These are phyloP conservation scores for Drosophila baimaii DNA, from an alignment of 1,140 invertebrate genomes.

Conservation along the genomic window DNA sequence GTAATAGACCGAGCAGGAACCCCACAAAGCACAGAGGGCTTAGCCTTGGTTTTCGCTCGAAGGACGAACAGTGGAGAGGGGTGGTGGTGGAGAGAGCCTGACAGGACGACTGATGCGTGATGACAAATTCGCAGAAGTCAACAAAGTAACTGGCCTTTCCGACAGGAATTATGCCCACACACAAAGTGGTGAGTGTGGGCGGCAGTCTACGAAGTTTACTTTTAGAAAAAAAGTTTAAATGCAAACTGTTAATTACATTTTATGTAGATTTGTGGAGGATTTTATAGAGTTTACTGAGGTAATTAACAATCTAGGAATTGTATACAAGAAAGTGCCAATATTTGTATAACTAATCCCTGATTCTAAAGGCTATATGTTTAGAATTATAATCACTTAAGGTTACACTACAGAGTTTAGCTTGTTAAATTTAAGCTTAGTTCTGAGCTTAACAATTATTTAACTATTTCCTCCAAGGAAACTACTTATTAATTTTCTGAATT, in stretches of 20 bases:
- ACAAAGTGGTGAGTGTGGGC: conserved; percentile 21
- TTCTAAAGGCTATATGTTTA: not conserved
- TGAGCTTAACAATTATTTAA: not conserved
- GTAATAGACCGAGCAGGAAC: conserved; percentile 59
- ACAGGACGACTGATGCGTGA: conserved; percentile 46
- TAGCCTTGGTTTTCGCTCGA: conserved; percentile 8
- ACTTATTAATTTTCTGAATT: not conserved
- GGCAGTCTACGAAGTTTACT: not conserved
- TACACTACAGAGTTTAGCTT: not conserved
- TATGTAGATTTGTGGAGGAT: not conserved
- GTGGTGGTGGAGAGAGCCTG: not conserved
- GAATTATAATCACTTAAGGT: no score
- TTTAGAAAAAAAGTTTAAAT: not conserved
- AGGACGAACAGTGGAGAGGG: not conserved
- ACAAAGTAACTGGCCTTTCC: conserved; percentile 6
- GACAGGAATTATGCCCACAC: conserved; percentile 27
- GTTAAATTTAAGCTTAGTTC: not conserved
- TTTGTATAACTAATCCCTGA: not conserved
- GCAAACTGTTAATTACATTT: not conserved
- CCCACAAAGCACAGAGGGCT: conserved; percentile 48
- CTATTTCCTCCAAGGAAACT: not conserved
- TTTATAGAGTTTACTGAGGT: not conserved
- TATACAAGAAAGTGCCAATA: not conserved
- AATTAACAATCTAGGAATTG: not conserved
- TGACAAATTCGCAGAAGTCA: conserved; percentile 52